Percentiles rank a stretch among this genome's conserved stretches.
Evolutionary conservation across 2,888 invertebrate genomes (phyloP).

Genomic region (Epirrita christyi): DNA sequence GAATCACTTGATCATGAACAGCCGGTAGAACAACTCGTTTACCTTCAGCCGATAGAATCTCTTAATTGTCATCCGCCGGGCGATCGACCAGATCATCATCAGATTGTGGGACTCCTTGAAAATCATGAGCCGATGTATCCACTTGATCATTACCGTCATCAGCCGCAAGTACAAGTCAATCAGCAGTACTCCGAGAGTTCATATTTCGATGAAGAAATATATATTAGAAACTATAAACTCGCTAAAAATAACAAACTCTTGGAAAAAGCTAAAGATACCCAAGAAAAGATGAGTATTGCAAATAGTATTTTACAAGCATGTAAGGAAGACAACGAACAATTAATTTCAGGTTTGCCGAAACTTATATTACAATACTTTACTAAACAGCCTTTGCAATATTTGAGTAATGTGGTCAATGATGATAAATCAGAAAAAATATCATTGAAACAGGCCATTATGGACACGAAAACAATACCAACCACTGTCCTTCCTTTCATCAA

Average conservation of each 20-base stretch:
- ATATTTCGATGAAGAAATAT: not conserved
- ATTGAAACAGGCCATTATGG: slow-evolving; percentile 18
- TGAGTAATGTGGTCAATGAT: not conserved
- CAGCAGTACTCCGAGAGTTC: not conserved
- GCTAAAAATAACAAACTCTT: not conserved
- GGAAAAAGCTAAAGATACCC: not conserved
- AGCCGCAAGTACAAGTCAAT: not conserved
- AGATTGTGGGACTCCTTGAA: not conserved
- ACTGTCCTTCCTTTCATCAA: not conserved
- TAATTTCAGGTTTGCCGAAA: not conserved
- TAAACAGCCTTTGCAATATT: slow-evolving; percentile 2
- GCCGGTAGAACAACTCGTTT: not conserved
- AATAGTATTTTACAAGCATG: slow-evolving; percentile 7
- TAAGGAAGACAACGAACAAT: not conserved
- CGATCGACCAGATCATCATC: not conserved
- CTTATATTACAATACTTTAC: slow-evolving; percentile 4
- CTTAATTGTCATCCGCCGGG: too few species aligned
- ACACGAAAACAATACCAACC: slow-evolving; percentile 9
- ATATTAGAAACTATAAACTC: not conserved
- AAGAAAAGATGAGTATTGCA: slow-evolving; percentile 3
- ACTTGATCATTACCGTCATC: not conserved
- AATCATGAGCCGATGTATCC: not conserved
- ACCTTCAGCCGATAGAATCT: not conserved
- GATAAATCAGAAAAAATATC: slow-evolving; percentile 16
- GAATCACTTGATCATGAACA: not conserved